Percentiles rank a stretch among this genome's conserved stretches.
phyloP scores from a whole-genome alignment of 30 jellyfish, hydroid and myxozoan genomes.

The Hydractinia symbiolongicarpus region DNA sequence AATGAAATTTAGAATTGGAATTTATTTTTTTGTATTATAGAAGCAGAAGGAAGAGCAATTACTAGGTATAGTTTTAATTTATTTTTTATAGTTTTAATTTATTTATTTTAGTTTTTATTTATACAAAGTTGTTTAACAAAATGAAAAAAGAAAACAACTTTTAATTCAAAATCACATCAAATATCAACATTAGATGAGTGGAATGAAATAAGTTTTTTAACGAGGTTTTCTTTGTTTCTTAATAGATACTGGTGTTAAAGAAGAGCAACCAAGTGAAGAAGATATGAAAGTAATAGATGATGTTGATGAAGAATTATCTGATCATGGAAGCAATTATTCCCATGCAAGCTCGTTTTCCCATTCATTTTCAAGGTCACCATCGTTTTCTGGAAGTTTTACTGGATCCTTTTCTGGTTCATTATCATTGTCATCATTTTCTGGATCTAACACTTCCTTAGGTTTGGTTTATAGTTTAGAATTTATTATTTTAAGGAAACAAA shows the following conservation, averaged over 20 bases:
- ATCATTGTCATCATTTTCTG: slow-evolving; percentile 29
- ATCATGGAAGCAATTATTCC: slow-evolving; percentile 53
- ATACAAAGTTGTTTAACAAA: too few species aligned
- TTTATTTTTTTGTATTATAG: too few species aligned
- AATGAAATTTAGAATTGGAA: too few species aligned
- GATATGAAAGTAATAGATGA: slow-evolving; percentile 85
- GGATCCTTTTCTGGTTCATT: slow-evolving; percentile 59
- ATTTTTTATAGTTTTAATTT: too few species aligned
- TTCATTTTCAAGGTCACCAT: slow-evolving; percentile 56
- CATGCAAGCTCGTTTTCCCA: slow-evolving; percentile 72
- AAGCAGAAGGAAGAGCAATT: too few species aligned
- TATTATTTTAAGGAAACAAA: neutral
- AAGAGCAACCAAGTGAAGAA: slow-evolving; percentile 43
- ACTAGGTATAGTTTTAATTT: too few species aligned
- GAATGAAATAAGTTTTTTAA: neutral
- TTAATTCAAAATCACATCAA: too few species aligned
- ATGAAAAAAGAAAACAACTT: too few species aligned
- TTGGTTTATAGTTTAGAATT: neutral
- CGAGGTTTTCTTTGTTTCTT: neutral
- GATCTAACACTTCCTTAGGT: slow-evolving; percentile 15
- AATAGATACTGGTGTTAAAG: slow-evolving; percentile 30
- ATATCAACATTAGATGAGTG: too few species aligned
- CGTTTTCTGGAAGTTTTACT: slow-evolving; percentile 48
- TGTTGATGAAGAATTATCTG: slow-evolving; percentile 52
- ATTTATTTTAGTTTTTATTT: too few species aligned